Base-by-base conservation (phyloP, 2,888 invertebrate genomes). In the Euplagia quadripunctaria region DNA sequence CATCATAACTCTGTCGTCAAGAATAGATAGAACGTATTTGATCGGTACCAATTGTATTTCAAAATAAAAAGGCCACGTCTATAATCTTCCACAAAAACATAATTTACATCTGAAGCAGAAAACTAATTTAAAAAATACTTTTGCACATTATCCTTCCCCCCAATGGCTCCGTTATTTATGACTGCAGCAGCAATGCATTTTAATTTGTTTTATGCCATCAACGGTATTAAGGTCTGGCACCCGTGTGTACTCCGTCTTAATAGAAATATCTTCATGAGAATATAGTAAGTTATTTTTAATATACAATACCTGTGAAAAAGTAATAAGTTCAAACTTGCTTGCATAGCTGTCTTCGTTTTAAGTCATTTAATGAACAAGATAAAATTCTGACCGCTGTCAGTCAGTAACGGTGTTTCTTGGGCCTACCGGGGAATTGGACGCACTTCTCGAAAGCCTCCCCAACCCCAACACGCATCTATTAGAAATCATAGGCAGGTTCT, bases 161-260 rank as follows among this genome's bases (percentile, higher is more conserved):
- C 82, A 82, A 83, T 85, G 80, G 80, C 58, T 68, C 52, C 16
- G 76, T 86, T 86, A 90, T 91, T 89, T 91, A 91, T 89, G 82
- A 85, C 86, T 88, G 87, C 87, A 86, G 84, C 80, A 84, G 85
- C 85, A 87, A 88, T 87, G 87, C 88, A 88, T 88, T 91, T 91
- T 90, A 91, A 91, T 91, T 91, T 88, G 87, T 87, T 81, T 78
- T 84, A 88, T 82, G 80, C 85, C 85, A 89, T 90, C 87, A 86
- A 79, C 83, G 77, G 81, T 87, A 90, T 90, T 88, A 89, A 86
- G 82, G 86, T 79, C 79, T 66, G 81, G 84, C 78, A 79, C 81
- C 74, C 76, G 64, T 51, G 43, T 67, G 58, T 20, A 14, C 58
- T 55, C 70, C 74, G 70, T 86, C 80, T 81, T 81, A 73, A 79